Conservation (phyloP, 2,888 invertebrate species). For the Tortrix viridana region DNA sequence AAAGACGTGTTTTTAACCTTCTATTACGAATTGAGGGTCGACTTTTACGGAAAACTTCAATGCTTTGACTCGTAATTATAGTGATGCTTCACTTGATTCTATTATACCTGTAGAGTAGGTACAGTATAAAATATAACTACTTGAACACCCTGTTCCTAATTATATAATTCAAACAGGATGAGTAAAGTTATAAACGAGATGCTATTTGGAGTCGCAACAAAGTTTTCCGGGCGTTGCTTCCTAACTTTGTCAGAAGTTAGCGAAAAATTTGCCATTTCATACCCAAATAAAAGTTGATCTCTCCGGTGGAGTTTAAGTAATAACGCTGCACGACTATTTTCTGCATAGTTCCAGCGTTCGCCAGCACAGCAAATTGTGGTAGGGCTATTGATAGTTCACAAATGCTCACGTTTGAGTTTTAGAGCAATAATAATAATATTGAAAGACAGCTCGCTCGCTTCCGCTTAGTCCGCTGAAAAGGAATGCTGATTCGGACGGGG, state of each 20-base stretch:
- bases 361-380: constrained; percentile 21
- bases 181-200: constrained; percentile 26
- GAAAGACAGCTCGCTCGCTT: constrained; percentile 61
- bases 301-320: constrained; percentile 19
- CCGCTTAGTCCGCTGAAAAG: constrained; percentile 59
- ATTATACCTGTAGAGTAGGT: background rate
- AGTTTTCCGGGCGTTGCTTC: constrained; percentile 28
- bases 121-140: background rate
- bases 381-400: constrained; percentile 36
- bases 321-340: constrained; percentile 25
- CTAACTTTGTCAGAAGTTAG: constrained; percentile 28
- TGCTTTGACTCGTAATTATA: constrained; percentile 5
- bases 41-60: constrained; percentile 1
- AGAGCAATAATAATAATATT: constrained; percentile 63
- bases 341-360: constrained; percentile 29
- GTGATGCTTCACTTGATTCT: background rate
- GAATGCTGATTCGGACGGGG: constrained; percentile 59
- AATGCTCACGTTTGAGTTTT: constrained; percentile 54
- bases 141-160: constrained; percentile 12
- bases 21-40: constrained; percentile 23
- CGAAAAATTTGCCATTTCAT: constrained; percentile 31
- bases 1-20: constrained; percentile 28
- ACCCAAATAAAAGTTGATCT: constrained; percentile 27
- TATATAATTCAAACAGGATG: constrained; percentile 22
- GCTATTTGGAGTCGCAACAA: constrained; percentile 32